These are phyloP conservation scores for Pipistrellus nathusii DNA, from an alignment of 2,797 vertebrate genomes.

Conservation along the genomic window DNA sequence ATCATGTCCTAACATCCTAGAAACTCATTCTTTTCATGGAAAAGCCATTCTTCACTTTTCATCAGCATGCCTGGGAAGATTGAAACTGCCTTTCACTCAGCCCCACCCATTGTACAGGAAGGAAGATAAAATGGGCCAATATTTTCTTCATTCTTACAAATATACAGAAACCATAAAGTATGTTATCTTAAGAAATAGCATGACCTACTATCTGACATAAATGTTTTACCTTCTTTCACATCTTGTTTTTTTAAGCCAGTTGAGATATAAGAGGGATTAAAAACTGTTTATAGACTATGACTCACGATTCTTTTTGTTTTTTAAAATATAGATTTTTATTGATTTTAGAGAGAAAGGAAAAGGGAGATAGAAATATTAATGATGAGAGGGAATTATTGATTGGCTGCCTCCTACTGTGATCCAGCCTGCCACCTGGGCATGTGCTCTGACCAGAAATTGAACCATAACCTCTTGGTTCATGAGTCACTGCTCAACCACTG, in stretches of 20 bases:
- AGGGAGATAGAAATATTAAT: too few relatives aligned
- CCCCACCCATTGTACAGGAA: neutral
- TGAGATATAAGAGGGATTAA: neutral
- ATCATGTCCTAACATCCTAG: neutral
- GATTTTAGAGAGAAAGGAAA: too few relatives aligned
- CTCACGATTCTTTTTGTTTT: too few relatives aligned
- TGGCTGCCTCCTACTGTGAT: too few relatives aligned
- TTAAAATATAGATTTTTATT: too few relatives aligned
- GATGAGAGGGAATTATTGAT: too few relatives aligned
- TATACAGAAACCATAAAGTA: slow-evolving; percentile 26
- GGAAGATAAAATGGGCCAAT: slow-evolving; percentile 35
- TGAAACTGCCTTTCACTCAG: slow-evolving; percentile 29
- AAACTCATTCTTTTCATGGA: neutral
- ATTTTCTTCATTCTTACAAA: slow-evolving; percentile 25
- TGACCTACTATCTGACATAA: neutral
- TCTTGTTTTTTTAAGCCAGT: neutral
- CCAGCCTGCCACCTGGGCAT: too few relatives aligned
- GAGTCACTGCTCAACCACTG: too few relatives aligned
- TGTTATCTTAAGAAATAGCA: neutral
- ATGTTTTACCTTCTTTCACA: slow-evolving; percentile 1
- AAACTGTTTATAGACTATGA: neutral
- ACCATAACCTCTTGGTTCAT: too few relatives aligned
- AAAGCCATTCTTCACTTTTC: neutral
- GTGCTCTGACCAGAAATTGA: too few relatives aligned
- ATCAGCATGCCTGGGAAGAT: neutral